Base-by-base conservation (phyloP, 2,797 vertebrate species). In the Buceros bicornis region DNA sequence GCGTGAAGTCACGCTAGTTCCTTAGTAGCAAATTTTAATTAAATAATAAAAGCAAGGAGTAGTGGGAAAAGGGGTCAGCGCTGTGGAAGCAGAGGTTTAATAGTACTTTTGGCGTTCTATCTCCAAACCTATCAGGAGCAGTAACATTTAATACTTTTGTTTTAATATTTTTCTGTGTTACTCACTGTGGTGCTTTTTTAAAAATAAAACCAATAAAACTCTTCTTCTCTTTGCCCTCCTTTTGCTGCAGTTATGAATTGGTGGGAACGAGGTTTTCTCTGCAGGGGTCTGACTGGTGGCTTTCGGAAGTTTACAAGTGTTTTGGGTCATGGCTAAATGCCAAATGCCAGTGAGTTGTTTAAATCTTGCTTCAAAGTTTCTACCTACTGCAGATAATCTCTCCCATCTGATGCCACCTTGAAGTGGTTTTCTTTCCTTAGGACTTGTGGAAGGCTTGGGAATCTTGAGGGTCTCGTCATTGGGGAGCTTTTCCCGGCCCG, bases 391-490 rank as follows among this genome's bases (percentile, higher is more conserved):
- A 33, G 28, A 7, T 40, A 5, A 35, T 33, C 14, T 64, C 29
- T 61, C 37, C 37, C 4, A 6, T 51, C 45, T 81, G 24, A 66
- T 80, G 31, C 31, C 31, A 24, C 33, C 33, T 42, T 24, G 21
- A 43, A 28, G 50, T 29, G 29, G 35, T 81, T 33, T 69, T 45
- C 37, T 90, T n/a, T 42, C 16, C 4, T 14, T 13, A 47, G 45
- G 45, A 25, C 21, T 42, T 24, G 40, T 10, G 37, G 58, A 22
- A 51, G 42, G 51, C 65, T 85, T 82, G 66, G 47, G 47, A 64
- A 21, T 35, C 47, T 50, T 1, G 60, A 40, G 11, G 26, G 48
- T 62, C 43, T 40, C 1, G 1, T 28, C 33, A 1, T 4, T 20
- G 60, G 29, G 73, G 78, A 43, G 71, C 22, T 72, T 81, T 20